These are phyloP conservation scores for Drosophila parvula DNA, from an alignment of 1,140 invertebrate genomes.

Conservation along the genomic window DNA sequence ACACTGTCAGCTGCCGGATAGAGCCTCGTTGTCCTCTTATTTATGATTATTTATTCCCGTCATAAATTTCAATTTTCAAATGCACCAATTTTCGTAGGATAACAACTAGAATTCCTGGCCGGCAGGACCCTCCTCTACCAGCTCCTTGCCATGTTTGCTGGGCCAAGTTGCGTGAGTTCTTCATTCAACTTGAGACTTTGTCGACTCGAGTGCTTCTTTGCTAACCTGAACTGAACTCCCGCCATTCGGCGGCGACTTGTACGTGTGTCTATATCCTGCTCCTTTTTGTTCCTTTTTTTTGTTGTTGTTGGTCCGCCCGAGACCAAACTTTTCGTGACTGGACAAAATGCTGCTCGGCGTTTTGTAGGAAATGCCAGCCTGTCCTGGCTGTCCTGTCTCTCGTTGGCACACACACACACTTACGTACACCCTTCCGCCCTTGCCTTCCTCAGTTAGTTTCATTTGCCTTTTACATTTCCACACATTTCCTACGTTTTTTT, in stretches of 20 bases:
- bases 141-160: conserved; percentile 20
- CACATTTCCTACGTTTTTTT: conserved; percentile 67
- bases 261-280: conserved; percentile 29
- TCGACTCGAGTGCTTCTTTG: conserved; percentile 61
- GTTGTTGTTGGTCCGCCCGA: conserved; percentile 24
- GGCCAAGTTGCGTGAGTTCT: conserved; percentile 67
- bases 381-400: conserved; percentile 57
- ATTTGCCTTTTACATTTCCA: conserved; percentile 81
- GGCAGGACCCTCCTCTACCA: conserved; percentile 7
- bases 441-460: conserved; percentile 60
- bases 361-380: conserved; percentile 59
- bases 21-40: background rate
- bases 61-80: conserved; percentile 59
- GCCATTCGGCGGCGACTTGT: conserved; percentile 21
- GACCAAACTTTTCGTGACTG: conserved; percentile 77
- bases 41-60: conserved; percentile 15
- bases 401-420: conserved; percentile 66
- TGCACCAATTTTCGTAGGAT: conserved; percentile 32
- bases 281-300: conserved; percentile 9
- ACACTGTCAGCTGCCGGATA: too few relatives aligned
- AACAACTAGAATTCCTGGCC: conserved; percentile 25
- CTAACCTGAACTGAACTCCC: conserved; percentile 69
- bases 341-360: conserved; percentile 62
- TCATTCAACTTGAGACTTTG: conserved; percentile 71
- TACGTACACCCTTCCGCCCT: conserved; percentile 4